Conservation (phyloP, 1,140 invertebrate species). For the Tetraneura akinire region DNA sequence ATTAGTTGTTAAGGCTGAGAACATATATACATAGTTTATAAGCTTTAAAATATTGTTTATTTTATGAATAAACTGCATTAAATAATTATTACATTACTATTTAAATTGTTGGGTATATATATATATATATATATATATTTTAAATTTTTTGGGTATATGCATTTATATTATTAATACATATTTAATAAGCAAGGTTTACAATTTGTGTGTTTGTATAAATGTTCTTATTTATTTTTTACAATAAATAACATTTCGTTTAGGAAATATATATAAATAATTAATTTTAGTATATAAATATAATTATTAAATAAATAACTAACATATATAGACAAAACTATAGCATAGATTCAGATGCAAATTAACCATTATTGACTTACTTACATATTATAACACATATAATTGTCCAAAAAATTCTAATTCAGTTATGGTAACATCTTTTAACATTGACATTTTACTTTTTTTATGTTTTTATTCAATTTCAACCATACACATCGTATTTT, state of each 20-base stretch:
- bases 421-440: too few species aligned
- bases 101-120: not conserved
- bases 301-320: conserved; percentile 18
- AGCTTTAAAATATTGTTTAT: conserved; percentile 12
- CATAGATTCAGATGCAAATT: too few species aligned
- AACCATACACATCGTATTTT: not conserved
- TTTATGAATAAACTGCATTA: not conserved
- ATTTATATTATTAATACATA: not conserved
- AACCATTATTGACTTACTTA: too few species aligned
- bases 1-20: conserved; percentile 23
- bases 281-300: conserved; percentile 5
- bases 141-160: not conserved
- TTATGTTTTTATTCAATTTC: not conserved
- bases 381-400: too few species aligned
- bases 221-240: too few species aligned
- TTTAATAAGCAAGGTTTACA: too few species aligned
- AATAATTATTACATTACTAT: not conserved
- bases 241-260: too few species aligned
- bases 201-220: too few species aligned
- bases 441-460: not conserved
- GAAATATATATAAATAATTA: not conserved
- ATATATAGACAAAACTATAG: too few species aligned
- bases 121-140: not conserved
- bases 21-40: conserved; percentile 11
- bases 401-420: too few species aligned